Conservation (phyloP, 2,888 invertebrate genomes). For the Heteromyza rotundicornis region DNA sequence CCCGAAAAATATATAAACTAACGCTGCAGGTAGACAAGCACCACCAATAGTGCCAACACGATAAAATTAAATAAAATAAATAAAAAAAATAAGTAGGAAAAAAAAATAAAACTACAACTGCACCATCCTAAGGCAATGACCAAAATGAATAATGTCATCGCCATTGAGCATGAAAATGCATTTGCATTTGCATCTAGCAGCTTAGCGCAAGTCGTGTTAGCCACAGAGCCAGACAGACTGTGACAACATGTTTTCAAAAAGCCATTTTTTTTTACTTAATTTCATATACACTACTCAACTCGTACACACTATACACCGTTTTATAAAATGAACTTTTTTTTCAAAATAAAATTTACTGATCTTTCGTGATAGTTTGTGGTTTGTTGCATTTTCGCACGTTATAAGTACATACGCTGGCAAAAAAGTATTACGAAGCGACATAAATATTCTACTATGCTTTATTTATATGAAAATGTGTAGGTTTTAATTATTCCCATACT, state of each 20-base stretch:
- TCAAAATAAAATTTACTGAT: neutral
- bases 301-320: too few relatives aligned
- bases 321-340: too few relatives aligned
- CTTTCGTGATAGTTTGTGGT: neutral
- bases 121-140: neutral
- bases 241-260: neutral
- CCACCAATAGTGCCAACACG: too few relatives aligned
- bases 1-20: too few relatives aligned
- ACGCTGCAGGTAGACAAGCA: too few relatives aligned
- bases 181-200: neutral
- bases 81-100: neutral
- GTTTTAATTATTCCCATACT: too few relatives aligned
- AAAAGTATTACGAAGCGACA: too few relatives aligned
- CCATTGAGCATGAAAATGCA: neutral
- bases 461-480: too few relatives aligned
- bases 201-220: neutral
- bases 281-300: neutral
- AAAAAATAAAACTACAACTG: neutral
- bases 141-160: slow-evolving; percentile 5
- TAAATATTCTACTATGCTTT: too few relatives aligned
- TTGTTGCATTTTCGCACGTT: slow-evolving; percentile 3
- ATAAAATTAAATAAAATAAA: neutral
- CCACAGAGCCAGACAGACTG: neutral
- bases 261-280: neutral
- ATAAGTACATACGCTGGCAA: too few relatives aligned